Evolutionary conservation across 2,797 vertebrate genomes (phyloP).

Genomic region (Sebastes ruberrimus): DNA sequence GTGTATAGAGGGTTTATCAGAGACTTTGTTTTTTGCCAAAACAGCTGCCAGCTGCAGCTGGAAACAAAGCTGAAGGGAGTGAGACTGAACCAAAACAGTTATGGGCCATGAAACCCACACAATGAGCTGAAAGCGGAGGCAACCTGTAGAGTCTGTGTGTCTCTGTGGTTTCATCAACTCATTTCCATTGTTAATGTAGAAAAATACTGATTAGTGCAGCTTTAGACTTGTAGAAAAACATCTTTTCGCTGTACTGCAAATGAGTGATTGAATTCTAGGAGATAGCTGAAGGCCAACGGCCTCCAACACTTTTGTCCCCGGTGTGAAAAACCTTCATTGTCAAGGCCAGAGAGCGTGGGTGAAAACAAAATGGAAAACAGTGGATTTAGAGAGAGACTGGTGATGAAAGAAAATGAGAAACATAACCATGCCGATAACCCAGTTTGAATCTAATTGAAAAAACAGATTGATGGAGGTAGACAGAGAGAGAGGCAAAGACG

Average conservation of each 20-base stretch:
- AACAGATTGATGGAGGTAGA: constrained; percentile 7
- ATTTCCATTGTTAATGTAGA: not conserved
- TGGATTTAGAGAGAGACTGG: not conserved
- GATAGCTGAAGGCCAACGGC: not conserved
- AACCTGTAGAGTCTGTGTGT: not conserved
- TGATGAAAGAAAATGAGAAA: not conserved
- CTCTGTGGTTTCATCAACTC: not conserved
- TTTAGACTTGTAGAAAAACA: not conserved
- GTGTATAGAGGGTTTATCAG: not conserved
- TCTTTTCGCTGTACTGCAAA: not conserved
- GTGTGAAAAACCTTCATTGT: not conserved
- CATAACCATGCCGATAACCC: not conserved
- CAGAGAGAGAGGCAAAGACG: not conserved
- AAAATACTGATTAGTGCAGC: not conserved
- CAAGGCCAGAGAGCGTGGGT: not conserved
- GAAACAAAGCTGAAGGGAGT: not conserved
- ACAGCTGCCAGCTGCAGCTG: not conserved
- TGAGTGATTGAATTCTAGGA: not conserved
- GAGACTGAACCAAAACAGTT: not conserved
- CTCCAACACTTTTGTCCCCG: not conserved
- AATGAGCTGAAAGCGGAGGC: not conserved
- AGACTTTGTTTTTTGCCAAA: not conserved
- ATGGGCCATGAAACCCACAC: not conserved
- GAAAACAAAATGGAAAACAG: not conserved
- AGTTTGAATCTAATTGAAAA: constrained; percentile 31